phyloP scores from a whole-genome alignment of 2,888 invertebrate genomes.

The Ferrisia virgata region DNA sequence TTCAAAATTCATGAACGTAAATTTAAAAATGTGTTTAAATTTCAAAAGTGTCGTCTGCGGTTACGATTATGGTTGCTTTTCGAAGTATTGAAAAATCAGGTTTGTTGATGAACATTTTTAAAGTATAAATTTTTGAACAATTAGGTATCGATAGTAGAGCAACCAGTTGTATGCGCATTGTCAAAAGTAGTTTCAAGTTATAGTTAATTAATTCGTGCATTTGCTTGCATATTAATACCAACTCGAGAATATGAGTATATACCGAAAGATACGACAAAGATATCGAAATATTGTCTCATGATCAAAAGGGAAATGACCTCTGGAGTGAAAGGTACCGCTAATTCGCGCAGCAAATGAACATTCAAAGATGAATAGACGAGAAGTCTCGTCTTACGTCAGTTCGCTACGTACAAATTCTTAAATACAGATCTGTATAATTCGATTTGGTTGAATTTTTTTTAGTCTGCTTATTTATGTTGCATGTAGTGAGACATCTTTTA shows the following conservation, averaged over 20 bases:
- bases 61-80: not conserved
- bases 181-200: too few relatives aligned
- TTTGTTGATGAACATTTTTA: not conserved
- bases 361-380: not conserved
- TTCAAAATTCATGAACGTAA: not conserved
- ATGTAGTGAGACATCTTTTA: not conserved
- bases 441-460: not conserved
- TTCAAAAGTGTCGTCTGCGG: not conserved
- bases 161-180: too few relatives aligned
- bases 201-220: too few relatives aligned
- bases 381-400: not conserved
- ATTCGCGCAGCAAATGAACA: not conserved
- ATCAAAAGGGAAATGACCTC: not conserved
- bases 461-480: not conserved
- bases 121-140: not conserved
- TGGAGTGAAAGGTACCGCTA: not conserved
- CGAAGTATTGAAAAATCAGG: not conserved
- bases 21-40: not conserved
- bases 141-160: too few relatives aligned
- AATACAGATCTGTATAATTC: not conserved
- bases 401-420: not conserved
- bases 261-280: not conserved
- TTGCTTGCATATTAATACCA: too few relatives aligned
- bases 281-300: not conserved
- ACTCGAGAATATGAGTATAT: too few relatives aligned